A percentile compares a stretch with the other conserved stretches of the same genome.
phyloP scores from a whole-genome alignment of 92 coral and sea anemone genomes.

The Actinostola sp. region DNA sequence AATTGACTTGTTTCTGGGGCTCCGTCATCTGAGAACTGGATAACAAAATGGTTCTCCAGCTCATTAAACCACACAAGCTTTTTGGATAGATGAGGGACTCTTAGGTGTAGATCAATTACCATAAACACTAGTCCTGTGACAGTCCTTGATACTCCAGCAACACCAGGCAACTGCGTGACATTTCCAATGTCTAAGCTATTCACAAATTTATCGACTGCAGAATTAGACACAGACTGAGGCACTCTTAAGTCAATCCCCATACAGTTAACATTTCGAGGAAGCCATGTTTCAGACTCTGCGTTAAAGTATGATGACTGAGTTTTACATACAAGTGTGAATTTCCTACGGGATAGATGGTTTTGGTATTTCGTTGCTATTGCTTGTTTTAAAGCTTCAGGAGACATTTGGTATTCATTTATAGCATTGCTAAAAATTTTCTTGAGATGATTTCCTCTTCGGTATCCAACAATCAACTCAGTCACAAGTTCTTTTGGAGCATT shows the following conservation, averaged over 20 bases:
- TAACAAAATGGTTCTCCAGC: slow-evolving; percentile 52
- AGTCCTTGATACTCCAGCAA: slow-evolving; percentile 53
- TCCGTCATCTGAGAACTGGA: slow-evolving; percentile 72
- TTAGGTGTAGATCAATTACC: slow-evolving; percentile 48
- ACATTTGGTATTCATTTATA: slow-evolving; percentile 23
- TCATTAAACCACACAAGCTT: slow-evolving; percentile 57
- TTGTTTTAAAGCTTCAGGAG: no score
- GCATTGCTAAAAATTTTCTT: slow-evolving; percentile 47
- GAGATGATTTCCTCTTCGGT: slow-evolving; percentile 33
- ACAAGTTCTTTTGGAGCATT: slow-evolving; percentile 28
- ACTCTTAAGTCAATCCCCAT: slow-evolving; percentile 50
- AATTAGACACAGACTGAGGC: slow-evolving; percentile 24
- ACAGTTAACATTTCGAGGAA: slow-evolving; percentile 41
- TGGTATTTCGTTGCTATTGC: no score
- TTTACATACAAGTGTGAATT: no score
- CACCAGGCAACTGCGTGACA: slow-evolving; percentile 52
- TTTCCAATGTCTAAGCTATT: slow-evolving; percentile 50
- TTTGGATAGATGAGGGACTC: slow-evolving; percentile 48
- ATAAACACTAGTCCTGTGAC: slow-evolving; percentile 52
- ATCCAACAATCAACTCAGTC: slow-evolving; percentile 27
- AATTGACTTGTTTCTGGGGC: slow-evolving; percentile 75
- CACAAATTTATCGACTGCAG: slow-evolving; percentile 56
- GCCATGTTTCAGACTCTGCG: slow-evolving; percentile 48
- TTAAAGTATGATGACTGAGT: slow-evolving; percentile 53
- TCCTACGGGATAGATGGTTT: no score